A percentile compares a stretch with the other conserved stretches of the same genome.
phyloP scores from a whole-genome alignment of 1,140 invertebrate species.

The Helicorthomorpha holstii region DNA sequence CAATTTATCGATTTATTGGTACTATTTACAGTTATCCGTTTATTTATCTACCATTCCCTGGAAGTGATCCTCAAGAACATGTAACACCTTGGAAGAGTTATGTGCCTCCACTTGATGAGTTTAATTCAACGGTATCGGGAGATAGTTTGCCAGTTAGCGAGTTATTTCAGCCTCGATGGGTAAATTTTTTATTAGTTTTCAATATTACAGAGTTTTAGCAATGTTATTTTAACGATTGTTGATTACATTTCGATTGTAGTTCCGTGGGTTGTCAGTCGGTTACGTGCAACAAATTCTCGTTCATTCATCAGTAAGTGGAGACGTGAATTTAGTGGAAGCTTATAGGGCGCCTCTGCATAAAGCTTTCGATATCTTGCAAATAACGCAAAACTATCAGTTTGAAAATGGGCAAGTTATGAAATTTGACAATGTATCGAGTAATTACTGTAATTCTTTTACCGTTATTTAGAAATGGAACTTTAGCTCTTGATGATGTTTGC shows the following conservation, averaged over 20 bases:
- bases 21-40: conserved; percentile 55
- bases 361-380: conserved; percentile 68
- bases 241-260: conserved; percentile 17
- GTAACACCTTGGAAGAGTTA: conserved; percentile 24
- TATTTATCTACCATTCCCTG: conserved; percentile 58
- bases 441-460: not conserved
- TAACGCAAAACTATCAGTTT: conserved; percentile 65
- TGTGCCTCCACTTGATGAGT: conserved; percentile 16
- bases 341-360: conserved; percentile 71
- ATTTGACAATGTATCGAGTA: no score
- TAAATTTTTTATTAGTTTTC: conserved; percentile 3
- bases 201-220: conserved; percentile 22
- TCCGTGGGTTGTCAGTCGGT: conserved; percentile 38
- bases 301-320: conserved; percentile 48
- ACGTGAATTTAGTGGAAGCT: conserved; percentile 65
- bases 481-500: conserved; percentile 59
- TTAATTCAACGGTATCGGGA: conserved; percentile 20
- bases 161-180: conserved; percentile 1
- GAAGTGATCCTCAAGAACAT: conserved; percentile 54
- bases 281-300: conserved; percentile 52
- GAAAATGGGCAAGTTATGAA: conserved; percentile 54
- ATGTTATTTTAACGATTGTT: conserved; percentile 3
- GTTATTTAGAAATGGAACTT: conserved; percentile 13
- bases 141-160: not conserved
- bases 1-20: no score